These are phyloP conservation scores for Heliconius hortense DNA, from an alignment of 2,888 invertebrate species.

Conservation along the genomic window DNA sequence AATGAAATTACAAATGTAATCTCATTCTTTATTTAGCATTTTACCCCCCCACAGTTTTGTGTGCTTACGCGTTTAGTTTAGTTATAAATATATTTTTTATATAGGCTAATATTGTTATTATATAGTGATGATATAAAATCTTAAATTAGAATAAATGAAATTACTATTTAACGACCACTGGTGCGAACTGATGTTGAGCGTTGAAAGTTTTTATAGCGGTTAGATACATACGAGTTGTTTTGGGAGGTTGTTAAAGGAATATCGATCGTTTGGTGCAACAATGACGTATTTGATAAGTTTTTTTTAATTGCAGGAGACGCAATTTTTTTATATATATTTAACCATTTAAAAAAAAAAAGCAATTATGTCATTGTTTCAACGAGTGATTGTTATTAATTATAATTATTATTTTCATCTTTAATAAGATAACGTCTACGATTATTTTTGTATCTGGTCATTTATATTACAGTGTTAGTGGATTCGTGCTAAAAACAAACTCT, in stretches of 20 bases:
- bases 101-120: constrained; percentile 68
- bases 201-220: constrained; percentile 80
- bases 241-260: constrained; percentile 73
- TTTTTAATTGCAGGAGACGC: no score
- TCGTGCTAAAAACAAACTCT: constrained; percentile 65
- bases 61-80: constrained; percentile 49
- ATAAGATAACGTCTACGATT: constrained; percentile 19
- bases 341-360: neutral
- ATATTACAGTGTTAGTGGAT: constrained; percentile 41
- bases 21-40: constrained; percentile 31
- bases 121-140: constrained; percentile 49
- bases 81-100: constrained; percentile 75
- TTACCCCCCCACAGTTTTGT: constrained; percentile 8
- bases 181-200: constrained; percentile 80
- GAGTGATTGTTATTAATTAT: constrained; percentile 51
- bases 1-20: constrained; percentile 42
- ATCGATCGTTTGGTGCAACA: constrained; percentile 15
- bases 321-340: neutral
- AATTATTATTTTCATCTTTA: constrained; percentile 52
- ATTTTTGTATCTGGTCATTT: constrained; percentile 59
- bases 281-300: neutral
- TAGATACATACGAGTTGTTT: constrained; percentile 67
- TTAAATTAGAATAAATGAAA: constrained; percentile 57
- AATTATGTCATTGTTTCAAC: neutral
- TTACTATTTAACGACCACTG: constrained; percentile 71